Evolutionary conservation across 2,113 vertebrate species (phyloP), one percentile per base, ranked within the genome.

Genomic region (Daphoenositta chrysoptera): DNA sequence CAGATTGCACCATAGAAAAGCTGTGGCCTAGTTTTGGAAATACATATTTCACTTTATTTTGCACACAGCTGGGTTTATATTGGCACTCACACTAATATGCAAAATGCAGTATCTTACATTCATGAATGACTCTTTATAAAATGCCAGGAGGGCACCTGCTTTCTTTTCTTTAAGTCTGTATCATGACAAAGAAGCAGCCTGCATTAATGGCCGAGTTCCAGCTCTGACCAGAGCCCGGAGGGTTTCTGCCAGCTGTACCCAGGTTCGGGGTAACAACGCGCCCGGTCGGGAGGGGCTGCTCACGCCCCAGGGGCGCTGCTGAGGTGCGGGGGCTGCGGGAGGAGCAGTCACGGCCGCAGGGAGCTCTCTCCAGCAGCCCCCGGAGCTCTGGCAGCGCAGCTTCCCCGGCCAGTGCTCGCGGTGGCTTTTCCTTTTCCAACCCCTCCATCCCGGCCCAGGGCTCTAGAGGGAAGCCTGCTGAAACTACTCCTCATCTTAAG

Each of bases 161-260:
- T 98, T 98, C 98, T 98, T 98, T 98, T 98, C 98, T 98, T 98
- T 97, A 98, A 98, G 98, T 98, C 97, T 98, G 96, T 97, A 98
- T 93, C 97, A 97, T 97, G 95, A 97, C 98, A 98, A 98, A 99
- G 98, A 98, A 98, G 98, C 97, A 98, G 97, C 90, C 95, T 98
- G 98, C 96, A 97, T 93, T 90, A 82, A 77, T 97, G 98, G 98
- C 98, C 86, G 81, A 31, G 66, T 97, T 98, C 98, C 98, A 98
- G 97, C 93, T 96, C 96, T 96, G 97, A 97, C 98, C 97, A 96
- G 97, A 98, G 97, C 97, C 98, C 95, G 97, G 95, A 96, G 98
- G 98, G 98, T 98, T 97, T 97, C 93, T 95, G 98, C 98, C 98
- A 98, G 98, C 98, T 98, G 97, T 92, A 98, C 97, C 92, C 96